Evolutionary conservation across 1,140 invertebrate genomes (phyloP).

Genomic region (Drosophila varians): DNA sequence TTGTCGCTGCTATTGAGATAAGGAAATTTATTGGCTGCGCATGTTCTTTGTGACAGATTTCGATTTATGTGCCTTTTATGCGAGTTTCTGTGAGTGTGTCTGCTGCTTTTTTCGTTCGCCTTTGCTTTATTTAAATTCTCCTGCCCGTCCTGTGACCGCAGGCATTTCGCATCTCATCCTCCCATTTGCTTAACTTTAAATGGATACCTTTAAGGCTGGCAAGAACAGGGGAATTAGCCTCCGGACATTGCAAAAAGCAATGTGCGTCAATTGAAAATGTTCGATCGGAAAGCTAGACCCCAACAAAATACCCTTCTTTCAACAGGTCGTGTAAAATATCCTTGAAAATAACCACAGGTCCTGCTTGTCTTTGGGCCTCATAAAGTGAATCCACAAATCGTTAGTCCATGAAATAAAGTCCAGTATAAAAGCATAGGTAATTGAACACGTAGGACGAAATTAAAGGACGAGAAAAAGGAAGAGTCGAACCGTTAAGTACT

Average conservation of each 20-base stretch:
- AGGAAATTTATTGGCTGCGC: constrained; percentile 82
- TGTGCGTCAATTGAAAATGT: constrained; percentile 37
- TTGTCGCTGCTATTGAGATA: constrained; percentile 82
- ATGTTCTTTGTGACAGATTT: constrained; percentile 82
- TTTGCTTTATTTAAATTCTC: constrained; percentile 69
- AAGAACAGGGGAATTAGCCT: neutral
- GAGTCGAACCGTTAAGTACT: constrained; percentile 7
- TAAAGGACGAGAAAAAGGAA: neutral
- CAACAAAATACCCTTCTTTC: neutral
- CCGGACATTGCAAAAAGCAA: constrained; percentile 25
- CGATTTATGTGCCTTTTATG: constrained; percentile 79
- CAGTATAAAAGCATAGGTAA: neutral
- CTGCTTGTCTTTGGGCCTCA: too few relatives aligned
- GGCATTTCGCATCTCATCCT: constrained; percentile 19
- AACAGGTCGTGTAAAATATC: too few relatives aligned
- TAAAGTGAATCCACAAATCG: neutral
- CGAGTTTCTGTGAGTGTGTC: constrained; percentile 36
- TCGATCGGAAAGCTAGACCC: constrained; percentile 30
- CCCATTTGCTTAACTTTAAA: constrained; percentile 29
- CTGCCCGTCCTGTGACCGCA: constrained; percentile 45
- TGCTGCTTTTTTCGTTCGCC: constrained; percentile 37
- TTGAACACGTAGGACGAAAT: neutral
- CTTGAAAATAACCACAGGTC: too few relatives aligned
- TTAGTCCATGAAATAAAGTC: neutral
- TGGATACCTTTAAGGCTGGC: constrained; percentile 22